Evolutionary conservation across 2,888 invertebrate genomes (phyloP), one percentile per base, ranked within the genome.

Genomic region (Bruchidius siliquastri): DNA sequence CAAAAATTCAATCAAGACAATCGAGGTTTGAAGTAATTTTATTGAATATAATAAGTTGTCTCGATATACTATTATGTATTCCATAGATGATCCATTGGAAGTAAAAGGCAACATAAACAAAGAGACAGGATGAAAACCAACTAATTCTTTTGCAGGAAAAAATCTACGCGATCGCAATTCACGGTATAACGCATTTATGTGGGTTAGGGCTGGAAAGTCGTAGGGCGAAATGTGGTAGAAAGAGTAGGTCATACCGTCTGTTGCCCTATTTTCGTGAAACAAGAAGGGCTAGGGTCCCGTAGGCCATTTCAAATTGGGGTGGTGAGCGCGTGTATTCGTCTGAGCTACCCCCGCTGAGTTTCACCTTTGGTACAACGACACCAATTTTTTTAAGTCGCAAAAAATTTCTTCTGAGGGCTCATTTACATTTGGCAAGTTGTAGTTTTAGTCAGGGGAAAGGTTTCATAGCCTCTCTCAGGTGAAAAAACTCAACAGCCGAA

Each of bases 231-330:
- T 30, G 75, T 73, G 70, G 72, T 73, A 72, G 74, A 74, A 74
- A 74, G 73, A 76, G 76, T 76, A 75, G 76, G 76, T 77, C 77
- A 75, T 77, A 75, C 73, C 69, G 72, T 72, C 74, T 75, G 75
- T 74, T 71, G 75, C 73, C 70, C 77, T 74, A 75, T 77, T 74
- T 77, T 77, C 74, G 71, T 67, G 67, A 71, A 20, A 72, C 26
- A 74, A 74, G 73, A 70, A 74, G 75, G 73, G 72, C 72, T 71
- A 21, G 21, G 2, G 20, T 69, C 67, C 75, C 75, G 72, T 73
- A 74, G 73, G 70, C 73, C 30, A 72, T 73, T 66, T 70, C 67
- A 22, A 67, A 70, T 73, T 73, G 22, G 73, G 73, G 71, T 49
- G 49, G 49, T 49, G 67, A 68, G 21, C 20, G 67, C 22, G 71